Conservation (phyloP, 2,888 invertebrate species). For the Dicranocentrus wangi region DNA sequence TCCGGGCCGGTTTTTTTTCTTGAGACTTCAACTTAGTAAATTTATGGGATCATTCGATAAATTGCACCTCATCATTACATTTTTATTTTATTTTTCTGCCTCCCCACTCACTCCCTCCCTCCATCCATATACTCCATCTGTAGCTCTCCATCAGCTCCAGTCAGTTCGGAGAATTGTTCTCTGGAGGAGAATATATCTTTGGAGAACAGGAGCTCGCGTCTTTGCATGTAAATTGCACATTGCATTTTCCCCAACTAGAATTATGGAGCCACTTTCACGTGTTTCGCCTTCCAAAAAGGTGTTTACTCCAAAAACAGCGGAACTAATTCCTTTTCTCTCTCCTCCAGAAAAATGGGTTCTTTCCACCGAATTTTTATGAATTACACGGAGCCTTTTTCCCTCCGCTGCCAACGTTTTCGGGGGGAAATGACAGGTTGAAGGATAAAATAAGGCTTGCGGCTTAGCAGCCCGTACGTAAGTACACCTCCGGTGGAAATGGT, state of each 20-base stretch:
- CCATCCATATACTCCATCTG: background rate
- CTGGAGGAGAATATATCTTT: background rate
- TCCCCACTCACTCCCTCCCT: background rate
- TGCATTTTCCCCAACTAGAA: background rate
- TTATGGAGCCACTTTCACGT: background rate
- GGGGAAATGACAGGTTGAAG: background rate
- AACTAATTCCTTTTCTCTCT: conserved; percentile 1
- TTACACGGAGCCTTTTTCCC: no score
- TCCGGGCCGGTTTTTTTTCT: background rate
- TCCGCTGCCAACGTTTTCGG: no score
- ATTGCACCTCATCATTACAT: background rate
- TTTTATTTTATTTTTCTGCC: background rate
- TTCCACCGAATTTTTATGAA: background rate
- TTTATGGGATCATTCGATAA: conserved; percentile 11
- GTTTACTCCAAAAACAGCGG: background rate
- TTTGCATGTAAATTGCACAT: conserved; percentile 16
- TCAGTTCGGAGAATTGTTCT: background rate
- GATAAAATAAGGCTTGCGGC: background rate
- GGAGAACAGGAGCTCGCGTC: background rate
- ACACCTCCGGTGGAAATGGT: background rate
- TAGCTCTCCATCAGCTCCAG: background rate
- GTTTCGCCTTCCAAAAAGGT: background rate
- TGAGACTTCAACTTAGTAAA: background rate
- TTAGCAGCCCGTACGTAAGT: no score
- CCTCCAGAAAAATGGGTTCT: background rate